Evolutionary conservation across 2,113 vertebrate genomes (phyloP).

Genomic region (Mellivora capensis): DNA sequence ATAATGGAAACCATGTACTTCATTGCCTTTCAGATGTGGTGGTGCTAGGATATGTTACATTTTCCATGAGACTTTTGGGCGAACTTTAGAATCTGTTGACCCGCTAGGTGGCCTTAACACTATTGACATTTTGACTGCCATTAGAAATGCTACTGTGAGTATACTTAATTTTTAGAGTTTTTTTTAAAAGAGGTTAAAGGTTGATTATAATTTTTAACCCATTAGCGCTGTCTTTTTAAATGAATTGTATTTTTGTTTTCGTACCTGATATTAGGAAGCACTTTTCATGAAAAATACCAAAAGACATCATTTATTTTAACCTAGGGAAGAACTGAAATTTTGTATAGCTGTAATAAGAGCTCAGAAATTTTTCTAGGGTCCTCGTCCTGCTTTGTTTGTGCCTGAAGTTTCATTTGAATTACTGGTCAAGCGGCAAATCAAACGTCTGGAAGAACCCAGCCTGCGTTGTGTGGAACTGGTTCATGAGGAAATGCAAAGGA

Average conservation of each 20-base stretch:
- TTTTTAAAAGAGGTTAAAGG: background rate
- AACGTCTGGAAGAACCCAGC: slow-evolving; percentile 97
- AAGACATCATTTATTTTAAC: background rate
- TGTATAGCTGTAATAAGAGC: background rate
- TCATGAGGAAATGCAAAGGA: slow-evolving; percentile 99
- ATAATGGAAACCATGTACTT: slow-evolving; percentile 28
- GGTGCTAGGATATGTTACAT: slow-evolving; percentile 99
- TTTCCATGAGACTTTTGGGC: slow-evolving; percentile 98
- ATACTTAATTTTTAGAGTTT: background rate
- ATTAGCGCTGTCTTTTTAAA: background rate
- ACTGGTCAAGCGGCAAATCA: slow-evolving; percentile 96
- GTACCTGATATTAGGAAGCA: slow-evolving; percentile 18
- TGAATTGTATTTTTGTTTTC: background rate
- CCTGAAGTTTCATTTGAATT: slow-evolving; percentile 98
- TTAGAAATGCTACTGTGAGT: slow-evolving; percentile 98
- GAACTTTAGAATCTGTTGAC: slow-evolving; percentile 97
- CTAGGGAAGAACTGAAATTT: slow-evolving; percentile 18
- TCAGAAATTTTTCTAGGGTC: slow-evolving; percentile 85
- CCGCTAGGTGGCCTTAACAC: slow-evolving; percentile 96
- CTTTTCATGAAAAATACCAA: slow-evolving; percentile 5
- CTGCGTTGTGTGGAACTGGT: slow-evolving; percentile 98
- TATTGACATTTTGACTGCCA: slow-evolving; percentile 97
- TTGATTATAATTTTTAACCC: background rate
- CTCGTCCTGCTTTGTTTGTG: slow-evolving; percentile 96
- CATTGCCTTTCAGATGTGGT: slow-evolving; percentile 89